phyloP scores from a whole-genome alignment of 2,888 invertebrate species.

The Orthosia gothica region DNA sequence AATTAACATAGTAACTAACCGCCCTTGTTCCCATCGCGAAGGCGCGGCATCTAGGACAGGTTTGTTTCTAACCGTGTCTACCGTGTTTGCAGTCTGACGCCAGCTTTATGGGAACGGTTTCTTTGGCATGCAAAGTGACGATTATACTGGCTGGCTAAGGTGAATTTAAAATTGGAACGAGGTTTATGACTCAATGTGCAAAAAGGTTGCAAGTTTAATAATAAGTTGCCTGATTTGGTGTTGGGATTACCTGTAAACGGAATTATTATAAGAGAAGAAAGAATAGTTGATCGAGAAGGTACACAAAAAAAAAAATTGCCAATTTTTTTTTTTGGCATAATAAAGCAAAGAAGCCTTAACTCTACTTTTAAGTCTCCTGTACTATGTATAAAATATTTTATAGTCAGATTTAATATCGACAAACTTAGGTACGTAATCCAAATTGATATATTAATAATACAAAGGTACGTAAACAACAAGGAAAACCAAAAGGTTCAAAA shows the following conservation, averaged over 20 bases:
- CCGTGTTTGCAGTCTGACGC: conserved; percentile 26
- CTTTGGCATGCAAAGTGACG: conserved; percentile 36
- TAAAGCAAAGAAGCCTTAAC: neutral
- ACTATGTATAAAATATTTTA: neutral
- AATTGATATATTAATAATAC: neutral
- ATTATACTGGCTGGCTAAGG: conserved; percentile 2
- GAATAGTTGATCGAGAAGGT: no score
- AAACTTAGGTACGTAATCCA: neutral
- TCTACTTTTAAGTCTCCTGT: neutral
- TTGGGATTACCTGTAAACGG: neutral
- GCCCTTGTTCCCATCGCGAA: conserved; percentile 58
- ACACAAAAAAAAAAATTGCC: no score
- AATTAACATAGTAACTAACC: conserved; percentile 50
- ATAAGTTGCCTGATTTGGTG: neutral
- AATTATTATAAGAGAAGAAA: neutral
- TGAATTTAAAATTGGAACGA: conserved; percentile 18
- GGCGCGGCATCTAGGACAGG: conserved; percentile 64
- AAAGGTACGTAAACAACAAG: conserved; percentile 40
- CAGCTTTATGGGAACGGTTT: conserved; percentile 48
- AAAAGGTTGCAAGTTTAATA: neutral
- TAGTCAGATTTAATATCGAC: neutral
- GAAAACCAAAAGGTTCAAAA: conserved; percentile 54
- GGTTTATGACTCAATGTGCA: neutral
- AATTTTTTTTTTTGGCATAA: no score
- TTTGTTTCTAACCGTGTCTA: conserved; percentile 51